Conservation (phyloP, 1,140 invertebrate species). For the Brachionus asplanchnoidis region DNA sequence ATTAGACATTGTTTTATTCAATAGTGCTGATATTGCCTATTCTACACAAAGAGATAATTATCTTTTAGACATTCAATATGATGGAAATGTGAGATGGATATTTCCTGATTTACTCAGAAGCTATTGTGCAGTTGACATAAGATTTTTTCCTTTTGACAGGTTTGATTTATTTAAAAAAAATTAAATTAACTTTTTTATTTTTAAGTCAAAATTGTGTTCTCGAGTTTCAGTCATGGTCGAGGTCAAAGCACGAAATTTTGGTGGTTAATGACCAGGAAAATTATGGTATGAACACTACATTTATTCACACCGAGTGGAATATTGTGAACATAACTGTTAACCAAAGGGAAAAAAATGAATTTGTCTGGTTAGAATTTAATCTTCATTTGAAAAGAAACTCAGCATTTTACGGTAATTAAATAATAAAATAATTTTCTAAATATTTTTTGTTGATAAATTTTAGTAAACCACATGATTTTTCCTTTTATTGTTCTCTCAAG, state of each 20-base stretch:
- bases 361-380: conserved; percentile 32
- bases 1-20: conserved; percentile 41
- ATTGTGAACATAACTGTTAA: conserved; percentile 1
- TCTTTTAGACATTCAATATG: not conserved
- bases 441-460: not conserved
- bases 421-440: not conserved
- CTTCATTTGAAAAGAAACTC: conserved; percentile 27
- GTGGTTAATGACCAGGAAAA: conserved; percentile 8
- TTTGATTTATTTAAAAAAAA: not conserved
- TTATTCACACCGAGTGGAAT: conserved; percentile 41
- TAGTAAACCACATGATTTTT: conserved; percentile 42
- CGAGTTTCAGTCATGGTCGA: conserved; percentile 36
- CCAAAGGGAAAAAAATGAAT: not conserved
- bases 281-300: not conserved
- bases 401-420: conserved; percentile 22
- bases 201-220: conserved; percentile 31
- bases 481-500: conserved; percentile 24
- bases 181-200: not conserved
- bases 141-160: conserved; percentile 40
- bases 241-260: conserved; percentile 7
- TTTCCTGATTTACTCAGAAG: conserved; percentile 36
- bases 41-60: conserved; percentile 39
- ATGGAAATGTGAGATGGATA: conserved; percentile 28
- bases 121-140: conserved; percentile 31
- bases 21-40: conserved; percentile 36